Base-by-base conservation (phyloP, 2,888 invertebrate species). In the Stenurella melanura region DNA sequence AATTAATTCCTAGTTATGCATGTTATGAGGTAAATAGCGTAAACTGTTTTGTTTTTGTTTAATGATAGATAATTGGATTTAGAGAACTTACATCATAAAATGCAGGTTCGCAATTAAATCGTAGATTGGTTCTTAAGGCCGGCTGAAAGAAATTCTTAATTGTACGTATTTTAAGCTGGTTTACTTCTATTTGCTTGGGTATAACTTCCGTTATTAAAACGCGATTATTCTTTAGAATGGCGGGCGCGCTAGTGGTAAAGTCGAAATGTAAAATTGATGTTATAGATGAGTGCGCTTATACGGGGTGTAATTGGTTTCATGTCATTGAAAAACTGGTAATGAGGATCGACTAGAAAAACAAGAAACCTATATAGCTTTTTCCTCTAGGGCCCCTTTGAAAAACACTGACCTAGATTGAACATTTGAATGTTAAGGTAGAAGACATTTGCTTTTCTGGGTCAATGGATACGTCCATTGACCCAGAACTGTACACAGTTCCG, bases 31-130 rank as follows among this genome's bases (percentile, higher is more conserved):
- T 50, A 50, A 50, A 50, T 50, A n/a, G 50, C 50, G 50, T 50
- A 50, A 50, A 50, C 50, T n/a, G n/a, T 50, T 50, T 50, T 50
- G 50, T 50, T 50, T 50, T 50, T 50, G 50, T 50, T n/a, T 50
- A 50, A 50, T 50, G 50, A 50, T 50, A 50, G 50, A 50, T 50
- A 50, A 50, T 50, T 50, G 50, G 50, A 50, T 50, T 50, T 50
- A 50, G 50, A 50, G 50, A n/a, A 50, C 15, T n/a, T 50, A 50
- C n/a, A 50, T 50, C 15, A 50, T 50, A 15, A 42, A 42, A 42
- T n/a, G n/a, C 15, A 50, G 50, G n/a, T 7, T 12, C 50, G 6
- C 6, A n/a, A 50, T 50, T 50, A 50, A 50, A n/a, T 50, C 15
- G n/a, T n/a, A 50, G n/a, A n/a, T 50, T n/a, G n/a, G 50, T 50